phyloP scores from a whole-genome alignment of 35 echinoderm and acorn worm species.

The Heliocidaris erythrogramma region DNA sequence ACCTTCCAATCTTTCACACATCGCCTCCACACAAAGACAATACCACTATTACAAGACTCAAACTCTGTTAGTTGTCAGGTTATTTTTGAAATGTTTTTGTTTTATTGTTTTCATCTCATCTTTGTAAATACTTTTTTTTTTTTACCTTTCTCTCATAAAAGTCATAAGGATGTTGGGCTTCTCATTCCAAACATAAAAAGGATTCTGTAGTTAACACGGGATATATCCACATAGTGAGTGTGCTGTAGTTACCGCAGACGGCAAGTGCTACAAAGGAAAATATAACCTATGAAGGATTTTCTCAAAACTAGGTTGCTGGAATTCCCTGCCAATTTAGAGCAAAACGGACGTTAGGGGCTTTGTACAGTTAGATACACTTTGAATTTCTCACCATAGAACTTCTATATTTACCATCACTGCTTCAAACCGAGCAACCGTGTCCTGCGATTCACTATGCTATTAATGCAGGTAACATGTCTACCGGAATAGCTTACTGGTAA shows the following conservation, averaged over 20 bases:
- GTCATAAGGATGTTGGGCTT: background rate
- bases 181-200: constrained; percentile 1
- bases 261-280: background rate
- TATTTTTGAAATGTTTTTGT: background rate
- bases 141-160: background rate
- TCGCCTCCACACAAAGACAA: too few relatives aligned
- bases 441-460: too few relatives aligned
- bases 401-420: too few relatives aligned
- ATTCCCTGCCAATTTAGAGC: background rate
- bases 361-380: too few relatives aligned
- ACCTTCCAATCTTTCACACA: background rate
- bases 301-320: background rate
- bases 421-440: too few relatives aligned
- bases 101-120: constrained; percentile 13
- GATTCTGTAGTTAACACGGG: constrained; percentile 7
- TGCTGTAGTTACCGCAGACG: background rate
- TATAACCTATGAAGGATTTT: background rate
- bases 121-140: constrained; percentile 5
- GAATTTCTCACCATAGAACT: too few relatives aligned
- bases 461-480: background rate
- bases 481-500: background rate
- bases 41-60: too few relatives aligned
- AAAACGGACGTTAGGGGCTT: background rate
- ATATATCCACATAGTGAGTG: background rate
- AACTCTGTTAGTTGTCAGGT: too few relatives aligned